These are phyloP conservation scores for Ophion ventricosus DNA, from an alignment of 2,888 invertebrate genomes.

Conservation along the genomic window DNA sequence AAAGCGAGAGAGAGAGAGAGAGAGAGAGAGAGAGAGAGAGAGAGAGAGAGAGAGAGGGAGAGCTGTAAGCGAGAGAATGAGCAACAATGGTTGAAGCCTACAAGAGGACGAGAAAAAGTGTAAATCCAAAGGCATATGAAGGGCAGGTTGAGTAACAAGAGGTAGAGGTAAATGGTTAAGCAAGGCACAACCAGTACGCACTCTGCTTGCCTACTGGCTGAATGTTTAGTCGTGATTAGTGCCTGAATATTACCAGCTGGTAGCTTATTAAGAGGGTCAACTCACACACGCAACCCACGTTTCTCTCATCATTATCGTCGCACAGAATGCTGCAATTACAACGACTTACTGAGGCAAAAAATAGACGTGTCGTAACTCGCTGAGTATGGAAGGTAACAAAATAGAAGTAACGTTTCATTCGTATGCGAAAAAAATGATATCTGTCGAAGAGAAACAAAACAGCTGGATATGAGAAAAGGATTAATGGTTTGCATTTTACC, in stretches of 20 bases:
- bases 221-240: constrained; percentile 77
- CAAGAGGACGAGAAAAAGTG: constrained; percentile 43
- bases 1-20: constrained; percentile 42
- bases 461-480: not conserved
- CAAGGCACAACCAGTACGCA: constrained; percentile 49
- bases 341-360: constrained; percentile 22
- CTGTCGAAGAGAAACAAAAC: not conserved
- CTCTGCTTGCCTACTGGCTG: constrained; percentile 61
- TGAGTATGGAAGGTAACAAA: not conserved
- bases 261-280: constrained; percentile 61
- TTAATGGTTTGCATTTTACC: not conserved
- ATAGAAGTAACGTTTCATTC: not conserved
- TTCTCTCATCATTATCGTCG: constrained; percentile 46
- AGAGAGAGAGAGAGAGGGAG: not conserved
- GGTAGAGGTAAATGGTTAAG: constrained; percentile 51
- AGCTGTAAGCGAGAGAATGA: constrained; percentile 1
- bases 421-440: not conserved
- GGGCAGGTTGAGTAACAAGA: constrained; percentile 30
- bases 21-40: constrained; percentile 34
- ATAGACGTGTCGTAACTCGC: not conserved
- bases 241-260: constrained; percentile 73
- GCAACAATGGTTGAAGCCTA: constrained; percentile 10
- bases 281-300: constrained; percentile 35
- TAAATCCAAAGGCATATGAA: constrained; percentile 37
- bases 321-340: constrained; percentile 10